These are phyloP conservation scores for Omphaloscelis lunosa DNA, from an alignment of 2,888 invertebrate genomes.

Conservation along the genomic window DNA sequence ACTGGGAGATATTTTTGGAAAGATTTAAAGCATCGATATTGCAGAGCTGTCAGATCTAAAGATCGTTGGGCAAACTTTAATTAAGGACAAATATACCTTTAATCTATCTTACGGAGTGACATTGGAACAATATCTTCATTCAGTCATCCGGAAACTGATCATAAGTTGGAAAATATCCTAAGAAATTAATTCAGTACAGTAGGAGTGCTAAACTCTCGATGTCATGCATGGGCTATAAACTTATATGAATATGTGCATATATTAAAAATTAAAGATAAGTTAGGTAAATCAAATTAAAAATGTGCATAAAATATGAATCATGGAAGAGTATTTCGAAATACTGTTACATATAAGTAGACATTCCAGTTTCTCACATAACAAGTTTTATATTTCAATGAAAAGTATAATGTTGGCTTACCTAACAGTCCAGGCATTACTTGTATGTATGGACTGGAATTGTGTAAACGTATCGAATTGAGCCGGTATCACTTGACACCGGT, in stretches of 20 bases:
- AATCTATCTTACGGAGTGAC: background rate
- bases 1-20: conserved; percentile 10
- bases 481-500: conserved; percentile 30
- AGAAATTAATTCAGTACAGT: background rate
- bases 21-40: background rate
- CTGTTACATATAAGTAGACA: conserved; percentile 5
- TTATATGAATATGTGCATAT: background rate
- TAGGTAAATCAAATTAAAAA: background rate
- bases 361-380: conserved; percentile 26
- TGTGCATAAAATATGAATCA: background rate
- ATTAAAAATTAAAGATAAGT: background rate
- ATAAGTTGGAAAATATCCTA: background rate
- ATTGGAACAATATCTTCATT: background rate
- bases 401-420: conserved; percentile 33
- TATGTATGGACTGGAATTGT: conserved; percentile 45
- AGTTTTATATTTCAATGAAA: conserved; percentile 52
- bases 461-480: conserved; percentile 55
- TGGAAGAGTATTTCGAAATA: background rate
- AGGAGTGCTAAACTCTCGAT: background rate
- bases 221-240: background rate
- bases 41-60: background rate
- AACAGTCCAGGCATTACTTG: conserved; percentile 41
- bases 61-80: background rate
- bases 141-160: background rate
- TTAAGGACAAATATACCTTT: background rate